Evolutionary conservation across 2,888 invertebrate species (phyloP).

Genomic region (Drosophila barbarae): DNA sequence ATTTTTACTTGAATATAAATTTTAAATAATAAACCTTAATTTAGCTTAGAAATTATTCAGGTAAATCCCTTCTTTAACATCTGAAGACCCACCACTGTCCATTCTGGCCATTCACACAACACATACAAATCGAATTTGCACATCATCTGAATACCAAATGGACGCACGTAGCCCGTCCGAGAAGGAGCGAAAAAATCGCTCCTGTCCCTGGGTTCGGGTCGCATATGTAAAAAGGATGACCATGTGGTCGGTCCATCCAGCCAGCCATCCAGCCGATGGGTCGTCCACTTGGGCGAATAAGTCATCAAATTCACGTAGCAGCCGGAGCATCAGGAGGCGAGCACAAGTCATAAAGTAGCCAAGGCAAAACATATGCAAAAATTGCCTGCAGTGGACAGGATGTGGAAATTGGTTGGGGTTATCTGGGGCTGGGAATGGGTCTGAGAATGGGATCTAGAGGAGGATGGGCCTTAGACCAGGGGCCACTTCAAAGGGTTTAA

Average conservation of each 20-base stretch:
- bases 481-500: slow-evolving; percentile 64
- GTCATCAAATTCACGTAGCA: slow-evolving; percentile 74
- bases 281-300: slow-evolving; percentile 67
- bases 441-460: slow-evolving; percentile 1
- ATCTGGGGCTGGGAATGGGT: slow-evolving; percentile 39
- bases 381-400: slow-evolving; percentile 50
- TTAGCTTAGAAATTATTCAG: neutral
- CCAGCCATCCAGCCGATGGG: slow-evolving; percentile 29
- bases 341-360: slow-evolving; percentile 65
- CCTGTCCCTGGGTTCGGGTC: slow-evolving; percentile 27
- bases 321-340: slow-evolving; percentile 32
- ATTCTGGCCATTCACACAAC: slow-evolving; percentile 40
- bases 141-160: slow-evolving; percentile 79
- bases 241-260: slow-evolving; percentile 40
- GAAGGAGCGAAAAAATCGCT: slow-evolving; percentile 26
- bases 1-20: neutral
- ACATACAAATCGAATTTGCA: slow-evolving; percentile 77
- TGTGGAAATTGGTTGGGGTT: slow-evolving; percentile 47
- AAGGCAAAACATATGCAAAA: slow-evolving; percentile 75
- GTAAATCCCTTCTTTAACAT: neutral
- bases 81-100: slow-evolving; percentile 35
- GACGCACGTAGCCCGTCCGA: slow-evolving; percentile 68
- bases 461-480: slow-evolving; percentile 10
- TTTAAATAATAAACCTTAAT: neutral
- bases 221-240: slow-evolving; percentile 64